phyloP scores from a whole-genome alignment of 1,140 invertebrate genomes.

The Homalodisca vitripennis region DNA sequence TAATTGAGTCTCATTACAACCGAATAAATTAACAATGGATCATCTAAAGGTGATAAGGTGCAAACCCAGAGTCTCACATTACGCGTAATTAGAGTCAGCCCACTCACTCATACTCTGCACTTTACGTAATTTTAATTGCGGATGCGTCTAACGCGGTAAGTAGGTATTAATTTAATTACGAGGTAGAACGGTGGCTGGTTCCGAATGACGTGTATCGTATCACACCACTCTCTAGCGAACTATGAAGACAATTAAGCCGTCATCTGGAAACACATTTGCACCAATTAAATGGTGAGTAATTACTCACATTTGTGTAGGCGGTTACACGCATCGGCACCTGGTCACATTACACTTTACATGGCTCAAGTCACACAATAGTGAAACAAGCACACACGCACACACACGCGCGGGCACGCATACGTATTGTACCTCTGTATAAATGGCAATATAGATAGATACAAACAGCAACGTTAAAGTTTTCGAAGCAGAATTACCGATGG shows the following conservation, averaged over 20 bases:
- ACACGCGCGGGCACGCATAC: neutral
- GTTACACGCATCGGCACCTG: neutral
- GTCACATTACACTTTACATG: no score
- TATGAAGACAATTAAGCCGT: neutral
- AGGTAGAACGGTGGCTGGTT: neutral
- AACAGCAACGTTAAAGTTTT: no score
- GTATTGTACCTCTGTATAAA: no score
- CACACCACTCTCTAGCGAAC: no score
- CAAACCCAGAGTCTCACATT: no score
- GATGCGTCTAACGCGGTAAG: neutral
- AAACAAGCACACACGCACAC: neutral
- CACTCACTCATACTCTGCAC: neutral
- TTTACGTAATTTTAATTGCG: neutral
- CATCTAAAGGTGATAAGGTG: no score
- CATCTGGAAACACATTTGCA: neutral
- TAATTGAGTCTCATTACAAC: no score
- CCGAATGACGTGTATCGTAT: neutral
- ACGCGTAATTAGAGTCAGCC: no score
- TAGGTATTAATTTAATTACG: neutral
- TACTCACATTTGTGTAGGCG: neutral
- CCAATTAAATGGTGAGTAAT: neutral
- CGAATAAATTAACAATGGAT: no score
- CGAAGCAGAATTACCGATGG: no score
- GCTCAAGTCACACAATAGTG: no score
- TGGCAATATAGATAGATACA: no score